phyloP scores from a whole-genome alignment of 2,888 invertebrate species.

The Ramazzottius varieornatus region DNA sequence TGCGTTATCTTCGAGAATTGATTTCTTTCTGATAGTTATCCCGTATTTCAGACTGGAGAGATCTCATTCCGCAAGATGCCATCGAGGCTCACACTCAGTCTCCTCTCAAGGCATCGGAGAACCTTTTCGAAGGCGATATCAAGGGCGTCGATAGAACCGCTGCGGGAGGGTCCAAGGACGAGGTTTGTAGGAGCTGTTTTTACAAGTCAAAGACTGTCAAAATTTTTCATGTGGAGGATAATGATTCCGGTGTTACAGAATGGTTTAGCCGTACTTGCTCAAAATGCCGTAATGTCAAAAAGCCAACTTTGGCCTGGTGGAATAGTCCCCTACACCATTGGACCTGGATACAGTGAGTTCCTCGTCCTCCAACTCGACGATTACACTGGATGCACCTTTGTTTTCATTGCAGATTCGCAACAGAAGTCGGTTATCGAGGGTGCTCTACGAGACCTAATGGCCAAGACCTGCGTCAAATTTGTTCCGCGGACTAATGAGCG shows the following conservation, averaged over 20 bases:
- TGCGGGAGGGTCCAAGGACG: not conserved
- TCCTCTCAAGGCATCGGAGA: too few species aligned
- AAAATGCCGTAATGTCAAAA: not conserved
- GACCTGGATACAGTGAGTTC: not conserved
- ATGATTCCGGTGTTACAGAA: not conserved
- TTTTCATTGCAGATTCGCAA: not conserved
- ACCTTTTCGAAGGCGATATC: slow-evolving; percentile 3
- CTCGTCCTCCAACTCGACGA: too few species aligned
- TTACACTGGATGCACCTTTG: not conserved
- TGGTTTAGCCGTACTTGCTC: not conserved
- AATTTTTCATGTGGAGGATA: too few species aligned
- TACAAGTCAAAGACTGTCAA: not conserved
- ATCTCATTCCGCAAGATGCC: not conserved
- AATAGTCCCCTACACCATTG: not conserved
- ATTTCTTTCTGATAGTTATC: too few species aligned
- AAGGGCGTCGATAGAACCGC: not conserved
- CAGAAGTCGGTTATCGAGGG: not conserved
- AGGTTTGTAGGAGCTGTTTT: not conserved
- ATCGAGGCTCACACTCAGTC: not conserved
- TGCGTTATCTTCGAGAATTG: too few species aligned
- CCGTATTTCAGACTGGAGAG: not conserved
- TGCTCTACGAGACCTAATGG: not conserved
- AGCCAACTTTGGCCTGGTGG: not conserved
- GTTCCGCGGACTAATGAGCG: slow-evolving; percentile 11
- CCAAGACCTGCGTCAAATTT: slow-evolving; percentile 15